A percentile compares a stretch with the other conserved stretches of the same genome.
Evolutionary conservation across 2,888 invertebrate species (phyloP).

Genomic region (Oscheius sp.): DNA sequence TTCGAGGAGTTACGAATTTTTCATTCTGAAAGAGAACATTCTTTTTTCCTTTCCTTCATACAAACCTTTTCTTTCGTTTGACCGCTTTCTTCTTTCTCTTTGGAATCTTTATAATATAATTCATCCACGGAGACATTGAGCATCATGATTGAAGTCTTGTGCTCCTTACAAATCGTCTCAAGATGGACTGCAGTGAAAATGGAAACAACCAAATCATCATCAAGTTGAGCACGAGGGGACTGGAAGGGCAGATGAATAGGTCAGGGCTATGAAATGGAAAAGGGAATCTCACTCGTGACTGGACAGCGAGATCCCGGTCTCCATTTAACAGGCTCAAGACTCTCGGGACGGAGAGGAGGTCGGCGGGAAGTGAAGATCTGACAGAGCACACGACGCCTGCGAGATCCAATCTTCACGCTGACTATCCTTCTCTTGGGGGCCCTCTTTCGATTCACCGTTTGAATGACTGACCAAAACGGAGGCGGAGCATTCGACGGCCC

Average conservation of each 20-base stretch:
- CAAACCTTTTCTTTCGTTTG: not conserved
- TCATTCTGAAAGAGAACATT: not conserved
- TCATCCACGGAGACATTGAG: not conserved
- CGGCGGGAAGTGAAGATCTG: too few relatives aligned
- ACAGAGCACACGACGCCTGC: slow-evolving; percentile 11
- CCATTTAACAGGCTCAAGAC: slow-evolving; percentile 31
- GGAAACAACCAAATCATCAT: slow-evolving; percentile 3
- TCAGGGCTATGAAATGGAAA: slow-evolving; percentile 46
- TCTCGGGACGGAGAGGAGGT: slow-evolving; percentile 13
- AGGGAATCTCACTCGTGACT: slow-evolving; percentile 47
- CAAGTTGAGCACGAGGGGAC: not conserved
- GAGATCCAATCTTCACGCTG: slow-evolving; percentile 36
- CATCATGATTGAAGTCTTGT: not conserved
- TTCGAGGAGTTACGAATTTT: not conserved
- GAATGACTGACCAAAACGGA: not conserved
- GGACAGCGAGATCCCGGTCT: slow-evolving; percentile 32
- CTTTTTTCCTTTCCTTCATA: not conserved
- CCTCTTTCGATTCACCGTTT: not conserved
- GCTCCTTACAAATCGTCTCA: not conserved
- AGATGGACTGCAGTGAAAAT: slow-evolving; percentile 13
- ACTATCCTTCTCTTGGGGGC: slow-evolving; percentile 4
- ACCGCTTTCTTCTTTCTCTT: not conserved
- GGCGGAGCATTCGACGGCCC: slow-evolving; percentile 4
- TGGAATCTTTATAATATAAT: too few relatives aligned
- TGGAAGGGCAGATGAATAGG: not conserved